Evolutionary conservation across 2,113 vertebrate species (phyloP), one percentile per base, ranked within the genome.

Genomic region (Marmota monax): DNA sequence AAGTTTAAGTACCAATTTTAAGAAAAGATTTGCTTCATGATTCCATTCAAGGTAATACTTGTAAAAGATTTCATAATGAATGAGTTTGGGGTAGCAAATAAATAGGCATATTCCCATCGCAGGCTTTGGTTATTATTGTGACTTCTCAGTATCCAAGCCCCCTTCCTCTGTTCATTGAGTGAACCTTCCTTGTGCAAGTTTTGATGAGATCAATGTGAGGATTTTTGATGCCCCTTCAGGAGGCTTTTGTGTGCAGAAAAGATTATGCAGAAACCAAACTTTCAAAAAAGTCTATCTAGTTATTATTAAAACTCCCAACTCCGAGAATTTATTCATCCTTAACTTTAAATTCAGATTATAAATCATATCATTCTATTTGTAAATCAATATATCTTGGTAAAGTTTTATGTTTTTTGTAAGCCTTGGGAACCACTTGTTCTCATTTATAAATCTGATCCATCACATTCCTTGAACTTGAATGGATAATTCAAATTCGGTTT

Each of bases 1-100:
- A 88, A 34, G 73, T 86, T 78, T 92, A 74, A 89, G 29, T 39
- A 73, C 25, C 34, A 82, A 65, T 94, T 69, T 95, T 84, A 85
- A 95, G 58, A 70, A 76, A 85, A n/a, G 34, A 85, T 88, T 88
- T 92, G 45, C 39, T 79, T 89, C 39, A 11, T 17, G 29, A 72
- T 88, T 86, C 11, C 58, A 42, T 53, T 92, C 27, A 8, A 20
- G 27, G 1, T 14, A 83, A 74, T 37, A 88, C 39, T 12, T 82
- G 25, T 58, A 88, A 61, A 93, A 29, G 9, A 58, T 58, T 58
- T 22, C 20, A 6, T 7, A 58, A 58, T 22, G 20, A 58, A 63
- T 63, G 61, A 63, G 61, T 25, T 61, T 63, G 6, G 22, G 23
- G 37, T 1, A 67, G 45, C 7, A 29, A 53, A 5, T 39, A 29